Conservation (phyloP, 2,113 vertebrate genomes). For the Zosterops hypoxanthus region DNA sequence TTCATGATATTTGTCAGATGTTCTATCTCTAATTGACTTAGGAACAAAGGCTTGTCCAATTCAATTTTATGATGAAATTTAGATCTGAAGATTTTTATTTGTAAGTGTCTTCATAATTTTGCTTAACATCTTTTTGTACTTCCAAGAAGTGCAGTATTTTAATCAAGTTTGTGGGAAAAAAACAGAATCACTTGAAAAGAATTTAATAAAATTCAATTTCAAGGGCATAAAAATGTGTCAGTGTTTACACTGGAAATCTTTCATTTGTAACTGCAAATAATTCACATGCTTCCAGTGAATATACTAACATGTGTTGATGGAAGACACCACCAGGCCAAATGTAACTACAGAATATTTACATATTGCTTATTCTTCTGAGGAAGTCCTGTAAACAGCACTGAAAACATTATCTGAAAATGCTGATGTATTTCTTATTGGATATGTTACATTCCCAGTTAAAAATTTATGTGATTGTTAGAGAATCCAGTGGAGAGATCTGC, state of each 20-base stretch:
- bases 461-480: not conserved
- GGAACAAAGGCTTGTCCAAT: not conserved
- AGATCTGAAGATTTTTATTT: not conserved
- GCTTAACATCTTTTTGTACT: not conserved
- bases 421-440: not conserved
- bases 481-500: accelerated
- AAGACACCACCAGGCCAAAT: not conserved
- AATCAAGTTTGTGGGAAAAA: not conserved
- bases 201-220: not conserved
- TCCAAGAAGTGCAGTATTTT: not conserved
- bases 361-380: not conserved
- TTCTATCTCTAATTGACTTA: not conserved
- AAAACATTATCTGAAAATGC: not conserved
- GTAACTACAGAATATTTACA: not conserved
- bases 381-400: not conserved
- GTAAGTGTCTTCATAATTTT: not conserved
- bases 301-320: not conserved
- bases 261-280: not conserved
- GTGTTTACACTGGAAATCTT: not conserved
- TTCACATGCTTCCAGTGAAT: not conserved
- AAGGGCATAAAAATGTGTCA: not conserved
- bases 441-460: not conserved
- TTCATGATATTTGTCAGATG: not conserved
- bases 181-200: not conserved
- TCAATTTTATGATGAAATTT: not conserved